A percentile compares a stretch with the other conserved stretches of the same genome.
These are phyloP conservation scores for Rutpela maculata DNA, from an alignment of 2,888 invertebrate species.

Conservation along the genomic window DNA sequence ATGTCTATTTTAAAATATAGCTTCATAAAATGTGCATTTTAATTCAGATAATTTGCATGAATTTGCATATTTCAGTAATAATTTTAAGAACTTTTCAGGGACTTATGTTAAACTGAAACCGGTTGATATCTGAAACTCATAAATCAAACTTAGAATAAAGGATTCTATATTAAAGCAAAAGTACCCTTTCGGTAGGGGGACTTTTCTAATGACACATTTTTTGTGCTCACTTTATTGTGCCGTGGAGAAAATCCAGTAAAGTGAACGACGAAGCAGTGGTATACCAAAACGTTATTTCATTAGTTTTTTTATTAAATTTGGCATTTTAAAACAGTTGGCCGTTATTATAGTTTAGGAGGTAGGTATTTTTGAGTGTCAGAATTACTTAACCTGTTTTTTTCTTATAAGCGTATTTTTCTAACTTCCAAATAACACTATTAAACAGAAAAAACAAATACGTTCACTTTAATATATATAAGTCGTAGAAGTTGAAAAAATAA, in stretches of 20 bases:
- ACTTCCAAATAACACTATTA: too few relatives aligned
- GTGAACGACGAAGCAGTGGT: not conserved
- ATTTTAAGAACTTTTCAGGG: constrained; percentile 12
- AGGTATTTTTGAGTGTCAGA: too few relatives aligned
- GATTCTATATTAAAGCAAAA: not conserved
- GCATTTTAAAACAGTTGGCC: too few relatives aligned
- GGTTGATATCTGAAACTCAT: constrained; percentile 3
- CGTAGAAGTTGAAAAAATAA: too few relatives aligned
- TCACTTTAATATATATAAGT: too few relatives aligned
- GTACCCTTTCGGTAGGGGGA: not conserved
- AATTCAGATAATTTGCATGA: constrained; percentile 8
- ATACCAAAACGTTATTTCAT: not conserved
- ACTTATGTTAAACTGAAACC: not conserved
- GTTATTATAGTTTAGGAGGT: too few relatives aligned
- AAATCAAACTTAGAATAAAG: constrained; percentile 3
- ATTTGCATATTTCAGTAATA: constrained; percentile 14
- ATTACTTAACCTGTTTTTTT: too few relatives aligned
- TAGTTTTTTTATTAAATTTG: too few relatives aligned
- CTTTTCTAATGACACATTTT: not conserved
- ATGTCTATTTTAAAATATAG: not conserved
- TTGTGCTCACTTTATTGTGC: too few relatives aligned
- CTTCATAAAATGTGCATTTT: not conserved
- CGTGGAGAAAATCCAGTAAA: not conserved
- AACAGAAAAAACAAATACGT: too few relatives aligned
- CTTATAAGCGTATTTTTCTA: too few relatives aligned